These are phyloP conservation scores for Leptoclinus maculatus DNA, from an alignment of 2,797 vertebrate species.

Conservation along the genomic window DNA sequence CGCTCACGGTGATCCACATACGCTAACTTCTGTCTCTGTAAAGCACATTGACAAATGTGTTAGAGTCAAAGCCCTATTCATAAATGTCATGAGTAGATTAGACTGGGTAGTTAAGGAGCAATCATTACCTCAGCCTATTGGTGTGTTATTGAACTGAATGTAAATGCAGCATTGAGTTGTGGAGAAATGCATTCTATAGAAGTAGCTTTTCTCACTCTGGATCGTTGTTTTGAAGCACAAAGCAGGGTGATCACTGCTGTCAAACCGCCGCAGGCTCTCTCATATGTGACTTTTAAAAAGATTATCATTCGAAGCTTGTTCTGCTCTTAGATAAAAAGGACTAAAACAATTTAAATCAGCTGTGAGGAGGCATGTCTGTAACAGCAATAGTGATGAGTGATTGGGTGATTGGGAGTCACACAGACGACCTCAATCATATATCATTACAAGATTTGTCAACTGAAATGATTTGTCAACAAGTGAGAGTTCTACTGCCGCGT, in stretches of 20 bases:
- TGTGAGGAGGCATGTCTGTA: constrained; percentile 12
- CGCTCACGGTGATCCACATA: constrained; percentile 14
- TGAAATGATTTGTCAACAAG: constrained; percentile 35
- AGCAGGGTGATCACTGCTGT: constrained; percentile 11
- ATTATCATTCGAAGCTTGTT: constrained; percentile 18
- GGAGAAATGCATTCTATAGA: constrained; percentile 1
- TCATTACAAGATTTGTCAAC: constrained; percentile 34
- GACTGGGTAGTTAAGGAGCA: constrained; percentile 14
- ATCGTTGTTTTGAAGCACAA: constrained; percentile 27
- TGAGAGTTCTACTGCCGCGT: constrained; percentile 13
- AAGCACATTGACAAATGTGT: constrained; percentile 13
- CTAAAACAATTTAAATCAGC: constrained; percentile 32
- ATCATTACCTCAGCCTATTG: constrained; percentile 27
- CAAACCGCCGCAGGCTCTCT: constrained; percentile 15
- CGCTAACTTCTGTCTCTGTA: constrained; percentile 5
- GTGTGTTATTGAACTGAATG: constrained; percentile 13
- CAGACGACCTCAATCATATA: constrained; percentile 24
- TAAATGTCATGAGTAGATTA: constrained; percentile 35
- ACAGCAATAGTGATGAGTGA: constrained; percentile 41
- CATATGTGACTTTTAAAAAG: neutral
- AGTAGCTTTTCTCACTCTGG: constrained; percentile 17
- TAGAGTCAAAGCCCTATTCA: constrained; percentile 24
- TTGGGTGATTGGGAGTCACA: constrained; percentile 20
- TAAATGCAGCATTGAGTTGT: constrained; percentile 22
- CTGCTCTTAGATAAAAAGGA: neutral